Conservation (phyloP, 1,140 invertebrate genomes). For the Drosophila navojoa region DNA sequence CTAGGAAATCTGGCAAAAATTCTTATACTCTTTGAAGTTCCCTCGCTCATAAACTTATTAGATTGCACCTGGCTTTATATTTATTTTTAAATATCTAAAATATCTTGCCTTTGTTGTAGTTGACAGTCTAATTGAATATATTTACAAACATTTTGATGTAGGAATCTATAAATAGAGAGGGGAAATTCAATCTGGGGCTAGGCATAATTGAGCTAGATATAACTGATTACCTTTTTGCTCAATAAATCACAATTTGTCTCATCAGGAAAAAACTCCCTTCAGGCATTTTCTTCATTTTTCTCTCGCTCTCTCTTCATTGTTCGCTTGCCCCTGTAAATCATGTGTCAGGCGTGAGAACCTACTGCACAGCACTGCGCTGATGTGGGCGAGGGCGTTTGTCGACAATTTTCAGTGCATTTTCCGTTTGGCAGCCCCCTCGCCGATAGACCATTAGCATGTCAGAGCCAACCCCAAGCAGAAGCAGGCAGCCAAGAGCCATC, state of each 20-base stretch:
- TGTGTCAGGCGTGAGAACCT: conserved; percentile 51
- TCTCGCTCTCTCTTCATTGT: not conserved
- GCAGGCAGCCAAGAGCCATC: not conserved
- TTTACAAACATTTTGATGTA: too few relatives aligned
- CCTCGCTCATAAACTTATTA: too few relatives aligned
- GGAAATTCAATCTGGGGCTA: conserved; percentile 1
- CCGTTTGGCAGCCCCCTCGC: conserved; percentile 12
- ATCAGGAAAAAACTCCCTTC: conserved; percentile 21
- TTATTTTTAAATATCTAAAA: too few relatives aligned
- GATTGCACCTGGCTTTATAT: too few relatives aligned
- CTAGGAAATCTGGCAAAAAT: too few relatives aligned
- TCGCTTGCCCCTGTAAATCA: conserved; percentile 23
- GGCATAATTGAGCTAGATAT: not conserved
- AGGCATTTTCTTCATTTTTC: conserved; percentile 42
- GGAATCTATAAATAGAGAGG: too few relatives aligned
- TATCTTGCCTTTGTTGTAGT: too few relatives aligned
- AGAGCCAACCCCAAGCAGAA: conserved; percentile 27
- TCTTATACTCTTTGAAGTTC: too few relatives aligned
- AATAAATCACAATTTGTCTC: conserved; percentile 44
- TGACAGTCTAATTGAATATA: not conserved
- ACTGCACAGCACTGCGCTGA: conserved; percentile 11
- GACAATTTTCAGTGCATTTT: conserved; percentile 46
- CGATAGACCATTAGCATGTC: conserved; percentile 50
- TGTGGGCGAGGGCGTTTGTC: conserved; percentile 19
- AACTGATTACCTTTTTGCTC: conserved; percentile 5